These are phyloP conservation scores for Tryphoninae sp. DNA, from an alignment of 2,888 invertebrate genomes.

Conservation along the genomic window DNA sequence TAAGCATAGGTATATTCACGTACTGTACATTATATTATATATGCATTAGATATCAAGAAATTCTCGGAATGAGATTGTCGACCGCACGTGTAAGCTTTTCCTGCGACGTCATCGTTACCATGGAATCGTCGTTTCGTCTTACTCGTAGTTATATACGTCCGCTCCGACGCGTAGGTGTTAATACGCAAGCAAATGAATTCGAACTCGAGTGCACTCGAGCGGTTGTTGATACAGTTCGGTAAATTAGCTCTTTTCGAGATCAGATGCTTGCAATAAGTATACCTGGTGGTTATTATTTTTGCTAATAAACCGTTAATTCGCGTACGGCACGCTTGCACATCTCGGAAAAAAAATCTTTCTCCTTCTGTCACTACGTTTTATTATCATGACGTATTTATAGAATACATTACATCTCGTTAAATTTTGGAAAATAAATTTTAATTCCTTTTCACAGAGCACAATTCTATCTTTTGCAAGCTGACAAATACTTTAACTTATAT, in stretches of 20 bases:
- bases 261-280: conserved; percentile 6
- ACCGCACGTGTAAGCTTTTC: conserved; percentile 18
- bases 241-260: conserved; percentile 1
- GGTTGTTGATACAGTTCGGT: conserved; percentile 3
- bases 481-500: too few species aligned
- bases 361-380: neutral
- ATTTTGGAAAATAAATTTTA: neutral
- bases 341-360: neutral
- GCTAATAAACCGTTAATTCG: conserved; percentile 9
- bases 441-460: neutral
- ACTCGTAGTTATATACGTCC: neutral
- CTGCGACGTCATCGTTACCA: neutral
- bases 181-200: neutral
- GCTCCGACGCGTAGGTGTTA: conserved; percentile 5
- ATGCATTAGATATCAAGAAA: neutral
- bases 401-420: neutral
- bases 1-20: neutral
- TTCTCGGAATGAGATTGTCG: neutral
- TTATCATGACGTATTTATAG: neutral
- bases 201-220: conserved; percentile 5
- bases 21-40: neutral
- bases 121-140: neutral
- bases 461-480: too few species aligned
- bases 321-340: neutral
- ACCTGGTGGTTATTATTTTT: neutral